A percentile compares a stretch with the other conserved stretches of the same genome.
These are phyloP conservation scores for Scortum barcoo DNA, from an alignment of 2,113 vertebrate species.

Conservation along the genomic window DNA sequence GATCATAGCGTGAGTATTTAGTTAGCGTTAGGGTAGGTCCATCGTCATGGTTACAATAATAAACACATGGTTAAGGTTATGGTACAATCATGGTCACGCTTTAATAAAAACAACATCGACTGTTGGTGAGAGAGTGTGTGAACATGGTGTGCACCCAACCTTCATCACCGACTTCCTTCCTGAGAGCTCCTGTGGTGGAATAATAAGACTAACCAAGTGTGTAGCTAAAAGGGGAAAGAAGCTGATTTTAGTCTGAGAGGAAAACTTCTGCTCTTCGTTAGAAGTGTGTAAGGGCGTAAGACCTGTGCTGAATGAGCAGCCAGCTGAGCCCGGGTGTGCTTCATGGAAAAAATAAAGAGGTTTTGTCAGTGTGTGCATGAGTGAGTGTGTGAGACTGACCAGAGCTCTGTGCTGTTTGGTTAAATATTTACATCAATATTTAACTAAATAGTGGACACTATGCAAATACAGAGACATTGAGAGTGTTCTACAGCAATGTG, in stretches of 20 bases:
- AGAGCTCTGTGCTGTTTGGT: constrained; percentile 36
- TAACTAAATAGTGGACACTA: constrained; percentile 14
- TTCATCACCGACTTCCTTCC: too few relatives aligned
- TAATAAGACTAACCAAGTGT: background rate
- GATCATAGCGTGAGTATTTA: too few relatives aligned
- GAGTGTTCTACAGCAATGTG: background rate
- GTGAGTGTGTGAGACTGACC: constrained; percentile 39
- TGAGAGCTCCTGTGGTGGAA: too few relatives aligned
- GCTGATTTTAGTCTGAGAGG: too few relatives aligned
- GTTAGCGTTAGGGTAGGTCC: too few relatives aligned
- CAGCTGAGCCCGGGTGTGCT: background rate
- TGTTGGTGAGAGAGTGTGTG: too few relatives aligned
- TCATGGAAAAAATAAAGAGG: background rate
- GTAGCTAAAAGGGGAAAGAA: background rate
- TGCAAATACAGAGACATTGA: constrained; percentile 11
- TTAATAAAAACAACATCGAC: too few relatives aligned
- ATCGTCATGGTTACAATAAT: too few relatives aligned
- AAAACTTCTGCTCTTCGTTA: background rate
- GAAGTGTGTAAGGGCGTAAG: background rate
- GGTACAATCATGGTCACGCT: too few relatives aligned
- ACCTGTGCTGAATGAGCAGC: background rate
- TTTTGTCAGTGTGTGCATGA: background rate
- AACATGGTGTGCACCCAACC: too few relatives aligned
- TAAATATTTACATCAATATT: constrained; percentile 62
- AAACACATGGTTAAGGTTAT: too few relatives aligned